Evolutionary conservation across 2,113 vertebrate genomes (phyloP), one percentile per base, ranked within the genome.

Genomic region (Triplophysa dalaica): DNA sequence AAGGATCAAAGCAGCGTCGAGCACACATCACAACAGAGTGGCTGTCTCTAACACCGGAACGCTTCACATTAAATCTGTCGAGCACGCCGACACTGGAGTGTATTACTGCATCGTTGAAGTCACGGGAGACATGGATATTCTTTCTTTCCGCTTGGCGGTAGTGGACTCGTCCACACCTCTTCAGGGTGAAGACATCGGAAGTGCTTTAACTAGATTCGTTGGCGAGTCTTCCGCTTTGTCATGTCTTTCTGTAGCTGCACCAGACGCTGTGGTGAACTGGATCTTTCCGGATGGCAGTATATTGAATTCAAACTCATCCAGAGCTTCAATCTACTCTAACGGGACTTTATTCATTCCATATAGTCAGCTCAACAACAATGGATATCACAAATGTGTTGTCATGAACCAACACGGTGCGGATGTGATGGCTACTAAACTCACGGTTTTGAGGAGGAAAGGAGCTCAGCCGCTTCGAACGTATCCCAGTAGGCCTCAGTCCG

Each of bases 361-460:
- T 21, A 87, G 91, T 29, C 93, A 90, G 1, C 67, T 82, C 9
- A 84, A 86, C 19, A 93, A 98, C 19, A 88, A 84, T 29, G 97
- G 97, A 24, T 78, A 93, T 89, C 98, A 98, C 86, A 92, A 90
- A 16, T 99, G 97, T 21, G 90, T 95, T 80, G 95, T 93, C 5
- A 81, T 95, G 81, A 99, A 96, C 82, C 89, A 87, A 19, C 93
- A 90, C 19, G 96, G 97, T 17, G 90, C 88, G 7, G 94, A 96
- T 75, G 91, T 90, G 1, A 77, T 94, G 62, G 89, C 91, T 0
- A 84, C 93, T 58, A 92, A 88, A 33, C 84, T 98, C 41, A 85
- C 88, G 4, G 86, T 98, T 77, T 89, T 85, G 45, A 87, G 87
- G 56, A 86, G 85, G 83, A 90, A 89, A 75, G 86, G 86, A 1